Evolutionary conservation across 1,140 invertebrate genomes (phyloP), one percentile per base, ranked within the genome.

Genomic region (Chrysomallon squamiferum): DNA sequence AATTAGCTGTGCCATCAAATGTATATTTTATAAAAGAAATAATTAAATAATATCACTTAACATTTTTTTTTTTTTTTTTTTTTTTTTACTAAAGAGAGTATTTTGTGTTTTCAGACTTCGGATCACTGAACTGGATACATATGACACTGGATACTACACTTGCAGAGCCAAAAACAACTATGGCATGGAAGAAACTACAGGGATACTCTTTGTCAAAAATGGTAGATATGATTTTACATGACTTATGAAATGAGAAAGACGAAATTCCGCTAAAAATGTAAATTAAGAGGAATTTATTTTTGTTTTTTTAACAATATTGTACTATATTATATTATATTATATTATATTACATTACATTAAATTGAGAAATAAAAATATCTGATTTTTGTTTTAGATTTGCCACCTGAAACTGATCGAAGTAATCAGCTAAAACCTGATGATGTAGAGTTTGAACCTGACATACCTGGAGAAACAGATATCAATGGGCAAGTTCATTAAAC

Each of bases 101-200:
- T 38, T 5, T 38, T 59, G 43, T 68, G 15, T 38, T 67, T 66
- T 50, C 67, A 82, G 80, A 62, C 82, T 93, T 25, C 86, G 88
- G 54, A 91, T 93, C 63, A 83, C 78, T 38, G 86, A 89, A 58
- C 73, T 91, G 45, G 89, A 91, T 66, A 86, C 88, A 18, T 88
- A 89, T 62, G 92, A 93, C 79, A 88, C 87, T 38, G 91, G 90
- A 22, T 90, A 88, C 81, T 92, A 92, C 76, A 88, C 87, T n/a
- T 93, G 92, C 81, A 87, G 89, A 62, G 91, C 88, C 0, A 82
- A 76, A 41, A 91, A 91, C 71, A 88, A 87, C 4, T 82, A 87
- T n/a, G 87, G 89, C 66, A 86, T 82, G 65, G 88, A 91, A 20
- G 85, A 88, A 33, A 89, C 90, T 4, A 89, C 88, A 11, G 89